Evolutionary conservation across 1,140 invertebrate species (phyloP).

Genomic region (Eumaeus atala): DNA sequence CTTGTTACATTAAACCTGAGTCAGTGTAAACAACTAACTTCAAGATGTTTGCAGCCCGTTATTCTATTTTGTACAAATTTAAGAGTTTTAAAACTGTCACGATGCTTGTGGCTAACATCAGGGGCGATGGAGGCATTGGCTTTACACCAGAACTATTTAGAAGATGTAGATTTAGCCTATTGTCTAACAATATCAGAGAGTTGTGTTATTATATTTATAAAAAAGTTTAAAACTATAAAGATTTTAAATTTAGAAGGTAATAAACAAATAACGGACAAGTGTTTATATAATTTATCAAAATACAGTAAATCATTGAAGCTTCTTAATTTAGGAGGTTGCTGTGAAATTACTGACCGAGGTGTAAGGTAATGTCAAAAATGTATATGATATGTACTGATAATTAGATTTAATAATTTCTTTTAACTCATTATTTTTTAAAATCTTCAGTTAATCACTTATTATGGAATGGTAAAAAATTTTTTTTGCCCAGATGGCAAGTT

Average conservation of each 20-base stretch:
- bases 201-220: constrained; percentile 74
- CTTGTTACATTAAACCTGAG: constrained; percentile 72
- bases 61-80: constrained; percentile 75
- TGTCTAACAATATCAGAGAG: constrained; percentile 72
- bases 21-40: constrained; percentile 72
- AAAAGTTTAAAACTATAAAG: constrained; percentile 71
- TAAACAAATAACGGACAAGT: constrained; percentile 73
- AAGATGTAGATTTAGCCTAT: constrained; percentile 75
- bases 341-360: constrained; percentile 74
- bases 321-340: constrained; percentile 74
- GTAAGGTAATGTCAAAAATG: constrained; percentile 59
- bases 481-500: too few relatives aligned
- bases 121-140: constrained; percentile 75
- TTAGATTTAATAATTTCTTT: too few relatives aligned
- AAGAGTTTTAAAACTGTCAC: constrained; percentile 67
- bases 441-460: too few relatives aligned
- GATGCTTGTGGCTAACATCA: constrained; percentile 74
- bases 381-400: too few relatives aligned
- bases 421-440: too few relatives aligned
- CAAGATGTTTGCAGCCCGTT: constrained; percentile 74
- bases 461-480: too few relatives aligned
- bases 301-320: constrained; percentile 69
- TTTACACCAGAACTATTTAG: constrained; percentile 71
- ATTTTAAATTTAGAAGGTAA: constrained; percentile 74
- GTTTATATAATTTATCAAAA: constrained; percentile 72